Evolutionary conservation across 1,140 invertebrate species (phyloP).

Genomic region (Drosophila mojavensis): DNA sequence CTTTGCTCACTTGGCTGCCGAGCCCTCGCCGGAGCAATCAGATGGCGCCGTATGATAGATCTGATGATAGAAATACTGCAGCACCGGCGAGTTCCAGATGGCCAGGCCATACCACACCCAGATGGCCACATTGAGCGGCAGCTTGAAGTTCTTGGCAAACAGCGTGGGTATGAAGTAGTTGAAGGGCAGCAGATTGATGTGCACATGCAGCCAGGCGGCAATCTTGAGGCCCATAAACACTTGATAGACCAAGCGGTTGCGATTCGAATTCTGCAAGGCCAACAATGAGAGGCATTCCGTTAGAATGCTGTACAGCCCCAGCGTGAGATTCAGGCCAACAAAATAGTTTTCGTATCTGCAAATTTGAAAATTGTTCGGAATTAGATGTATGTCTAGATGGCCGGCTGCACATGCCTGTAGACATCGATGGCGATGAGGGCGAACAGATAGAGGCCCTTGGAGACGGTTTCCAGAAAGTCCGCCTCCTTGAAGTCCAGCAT

Average conservation of each 20-base stretch:
- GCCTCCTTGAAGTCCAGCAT: conserved; percentile 80
- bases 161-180: conserved; percentile 81
- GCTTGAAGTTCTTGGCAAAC: conserved; percentile 82
- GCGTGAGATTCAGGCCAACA: conserved; percentile 75
- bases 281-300: conserved; percentile 70
- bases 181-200: conserved; percentile 77
- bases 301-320: conserved; percentile 77
- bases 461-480: conserved; percentile 73
- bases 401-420: conserved; percentile 54
- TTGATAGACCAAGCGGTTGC: conserved; percentile 73
- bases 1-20: conserved; percentile 68
- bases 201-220: conserved; percentile 75
- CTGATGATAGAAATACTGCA: conserved; percentile 83
- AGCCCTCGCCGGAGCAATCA: conserved; percentile 80
- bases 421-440: conserved; percentile 73
- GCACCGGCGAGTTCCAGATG: conserved; percentile 82
- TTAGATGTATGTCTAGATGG: neutral
- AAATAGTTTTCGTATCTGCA: conserved; percentile 83
- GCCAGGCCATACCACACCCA: conserved; percentile 82
- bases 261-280: conserved; percentile 68
- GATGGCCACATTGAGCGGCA: conserved; percentile 71
- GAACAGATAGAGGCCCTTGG: conserved; percentile 74
- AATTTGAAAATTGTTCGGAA: too few species aligned
- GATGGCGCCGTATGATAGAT: conserved; percentile 78
- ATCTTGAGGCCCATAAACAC: conserved; percentile 75